Evolutionary conservation across 2,888 invertebrate species (phyloP).

Genomic region (Macrosoma leucophasiata): DNA sequence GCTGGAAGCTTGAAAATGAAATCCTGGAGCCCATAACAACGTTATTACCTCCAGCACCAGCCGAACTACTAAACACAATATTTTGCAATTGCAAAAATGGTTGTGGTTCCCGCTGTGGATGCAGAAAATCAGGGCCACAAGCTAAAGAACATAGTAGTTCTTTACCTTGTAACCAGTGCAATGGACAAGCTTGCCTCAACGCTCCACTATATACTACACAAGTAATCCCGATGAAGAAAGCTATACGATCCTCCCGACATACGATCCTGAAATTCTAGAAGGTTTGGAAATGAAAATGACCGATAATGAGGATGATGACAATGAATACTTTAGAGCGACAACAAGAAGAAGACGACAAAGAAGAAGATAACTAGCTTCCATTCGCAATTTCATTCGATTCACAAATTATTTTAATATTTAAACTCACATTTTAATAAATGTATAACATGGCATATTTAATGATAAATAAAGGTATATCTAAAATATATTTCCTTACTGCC

Average conservation of each 20-base stretch:
- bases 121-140: constrained; percentile 29
- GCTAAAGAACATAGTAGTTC: too few species aligned
- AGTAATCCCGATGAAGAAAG: constrained; percentile 8
- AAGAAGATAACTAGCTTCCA: constrained; percentile 7
- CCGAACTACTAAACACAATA: constrained; percentile 26
- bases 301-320: constrained; percentile 13
- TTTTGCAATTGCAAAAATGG: constrained; percentile 31
- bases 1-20: constrained; percentile 31
- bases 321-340: constrained; percentile 10
- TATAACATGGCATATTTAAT: constrained; percentile 21
- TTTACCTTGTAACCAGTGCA: constrained; percentile 22
- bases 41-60: constrained; percentile 32
- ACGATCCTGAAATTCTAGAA: constrained; percentile 14
- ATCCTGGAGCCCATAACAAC: constrained; percentile 34
- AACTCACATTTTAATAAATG: constrained; percentile 24
- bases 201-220: constrained; percentile 10
- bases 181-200: constrained; percentile 15
- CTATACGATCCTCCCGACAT: too few species aligned
- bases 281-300: constrained; percentile 9
- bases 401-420: constrained; percentile 11
- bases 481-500: too few species aligned
- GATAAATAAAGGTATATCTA: constrained; percentile 21
- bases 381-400: constrained; percentile 4
- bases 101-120: constrained; percentile 32
- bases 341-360: constrained; percentile 1